Conservation (phyloP, 2,797 vertebrate genomes). For the Emys orbicularis region DNA sequence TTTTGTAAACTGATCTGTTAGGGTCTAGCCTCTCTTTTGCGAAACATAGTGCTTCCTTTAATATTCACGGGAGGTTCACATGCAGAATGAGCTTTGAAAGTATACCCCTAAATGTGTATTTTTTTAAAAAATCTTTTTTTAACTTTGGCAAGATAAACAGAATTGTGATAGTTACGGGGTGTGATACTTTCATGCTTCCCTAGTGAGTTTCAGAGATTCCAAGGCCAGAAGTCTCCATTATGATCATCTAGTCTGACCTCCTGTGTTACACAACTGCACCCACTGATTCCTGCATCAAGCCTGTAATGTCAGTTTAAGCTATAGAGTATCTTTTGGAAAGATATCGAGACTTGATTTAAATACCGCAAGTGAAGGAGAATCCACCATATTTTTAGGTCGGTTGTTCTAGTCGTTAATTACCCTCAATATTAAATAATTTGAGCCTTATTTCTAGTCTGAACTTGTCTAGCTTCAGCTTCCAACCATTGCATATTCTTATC, state of each 20-base stretch:
- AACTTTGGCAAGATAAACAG: not conserved
- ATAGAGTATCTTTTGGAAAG: not conserved
- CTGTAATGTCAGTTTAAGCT: not conserved
- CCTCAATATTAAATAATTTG: conserved; percentile 36
- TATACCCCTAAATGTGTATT: not conserved
- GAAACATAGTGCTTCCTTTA: not conserved
- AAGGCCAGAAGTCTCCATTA: not conserved
- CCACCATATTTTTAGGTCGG: conserved; percentile 7
- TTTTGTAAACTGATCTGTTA: not conserved
- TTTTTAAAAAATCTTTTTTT: not conserved
- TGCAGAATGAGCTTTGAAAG: not conserved
- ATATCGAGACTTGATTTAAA: not conserved
- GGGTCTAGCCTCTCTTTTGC: not conserved
- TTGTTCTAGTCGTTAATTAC: conserved; percentile 44
- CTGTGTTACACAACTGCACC: too few relatives aligned
- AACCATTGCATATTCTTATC: conserved; percentile 40
- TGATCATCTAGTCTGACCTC: too few relatives aligned
- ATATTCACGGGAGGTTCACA: not conserved
- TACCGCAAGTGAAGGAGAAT: not conserved
- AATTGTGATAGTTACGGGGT: not conserved
- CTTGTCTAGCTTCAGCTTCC: conserved; percentile 54
- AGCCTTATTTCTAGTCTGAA: conserved; percentile 37
- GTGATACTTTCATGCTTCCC: not conserved
- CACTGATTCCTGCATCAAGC: too few relatives aligned
- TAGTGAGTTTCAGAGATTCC: accelerated